Evolutionary conservation across 2,797 vertebrate genomes (phyloP).

Genomic region (Erithacus rubecula): DNA sequence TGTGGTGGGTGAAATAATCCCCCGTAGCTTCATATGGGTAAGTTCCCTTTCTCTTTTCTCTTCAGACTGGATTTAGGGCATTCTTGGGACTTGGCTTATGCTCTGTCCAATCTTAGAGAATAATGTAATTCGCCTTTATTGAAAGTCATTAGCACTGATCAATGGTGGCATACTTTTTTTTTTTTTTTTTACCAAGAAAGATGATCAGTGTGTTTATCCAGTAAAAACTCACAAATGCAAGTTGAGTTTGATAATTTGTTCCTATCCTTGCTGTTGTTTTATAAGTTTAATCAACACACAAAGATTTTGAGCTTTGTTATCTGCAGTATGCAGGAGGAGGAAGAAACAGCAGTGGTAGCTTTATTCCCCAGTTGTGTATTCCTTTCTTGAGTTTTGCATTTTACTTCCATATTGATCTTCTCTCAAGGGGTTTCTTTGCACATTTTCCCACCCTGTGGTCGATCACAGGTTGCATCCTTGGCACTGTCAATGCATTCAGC

Average conservation of each 20-base stretch:
- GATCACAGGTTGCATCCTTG: accelerated
- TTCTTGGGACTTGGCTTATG: conserved; percentile 47
- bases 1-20: conserved; percentile 64
- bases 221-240: background rate
- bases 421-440: background rate
- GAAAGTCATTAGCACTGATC: conserved; percentile 37
- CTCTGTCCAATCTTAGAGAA: conserved; percentile 17
- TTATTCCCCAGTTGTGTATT: background rate
- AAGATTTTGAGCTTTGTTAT: background rate
- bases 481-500: background rate
- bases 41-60: conserved; percentile 28
- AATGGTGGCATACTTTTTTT: background rate
- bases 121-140: conserved; percentile 50
- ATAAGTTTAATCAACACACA: background rate
- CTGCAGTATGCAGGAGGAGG: background rate
- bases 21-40: conserved; percentile 17
- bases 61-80: conserved; percentile 57
- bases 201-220: background rate
- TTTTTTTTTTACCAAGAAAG: background rate
- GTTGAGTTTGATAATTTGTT: background rate
- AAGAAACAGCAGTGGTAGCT: background rate
- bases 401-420: background rate
- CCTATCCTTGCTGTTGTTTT: background rate
- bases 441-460: background rate
- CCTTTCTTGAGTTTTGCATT: background rate